Base-by-base conservation (phyloP, 2,888 invertebrate genomes). In the Acronicta psi region DNA sequence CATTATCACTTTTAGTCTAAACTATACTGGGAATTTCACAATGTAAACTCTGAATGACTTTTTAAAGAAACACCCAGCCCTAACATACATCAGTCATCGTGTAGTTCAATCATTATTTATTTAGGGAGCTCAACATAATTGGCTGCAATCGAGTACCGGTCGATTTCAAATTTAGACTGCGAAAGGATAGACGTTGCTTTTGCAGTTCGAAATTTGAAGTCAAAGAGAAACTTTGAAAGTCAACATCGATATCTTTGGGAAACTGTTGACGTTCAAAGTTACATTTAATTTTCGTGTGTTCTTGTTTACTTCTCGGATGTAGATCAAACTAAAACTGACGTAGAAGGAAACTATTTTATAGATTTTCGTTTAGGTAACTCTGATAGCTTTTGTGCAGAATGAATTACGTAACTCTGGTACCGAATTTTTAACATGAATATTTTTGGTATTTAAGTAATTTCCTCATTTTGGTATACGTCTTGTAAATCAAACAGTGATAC, bases 181-280 rank as follows among this genome's bases (percentile, higher is more conserved):
- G 8, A 29, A 34, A 34, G n/a, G 10, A 16, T 16, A 18, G 9
- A n/a, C n/a, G 9, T 34, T n/a, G 13, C 31, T 20, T 45, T 29
- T 36, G 13, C 34, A 18, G 34, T n/a, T 36, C 18, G 34, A 18
- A n/a, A 34, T 34, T 34, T 36, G 11, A 45, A 45, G 34, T 18
- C 16, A 16, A 25, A 17, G 20, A 37, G 2, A 37, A 52, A 43
- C 43, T 29, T 40, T 44, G 11, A 8, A 31, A 43, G 43, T 37
- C 29, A 50, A 50, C 50, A 50, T 25, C 17, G 50, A 41, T 50
- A 14, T 25, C 40, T 40, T 7, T 41, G 11, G 34, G n/a, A 41
- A 34, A 34, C 34, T 41, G 40, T 42, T 50, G 38, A 44, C 25
- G 14, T 53, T 38, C 25, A 44, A 38, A 53, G 44, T 53, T 53